A percentile compares a stretch with the other conserved stretches of the same genome.
These are phyloP conservation scores for Nebria ingens DNA, from an alignment of 1,140 invertebrate genomes.

Conservation along the genomic window DNA sequence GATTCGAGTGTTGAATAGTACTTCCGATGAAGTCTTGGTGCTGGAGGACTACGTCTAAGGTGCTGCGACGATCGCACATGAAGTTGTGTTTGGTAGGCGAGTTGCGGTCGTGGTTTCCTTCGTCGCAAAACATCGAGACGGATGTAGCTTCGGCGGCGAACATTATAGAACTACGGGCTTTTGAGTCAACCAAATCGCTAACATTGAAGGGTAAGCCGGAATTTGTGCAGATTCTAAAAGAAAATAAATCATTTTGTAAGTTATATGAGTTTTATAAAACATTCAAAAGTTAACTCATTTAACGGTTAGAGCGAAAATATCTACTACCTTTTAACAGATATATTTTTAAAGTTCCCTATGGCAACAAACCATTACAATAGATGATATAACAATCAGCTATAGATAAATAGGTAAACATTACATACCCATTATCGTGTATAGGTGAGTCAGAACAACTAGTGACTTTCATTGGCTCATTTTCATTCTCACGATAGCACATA, in stretches of 20 bases:
- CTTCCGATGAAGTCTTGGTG: conserved; percentile 43
- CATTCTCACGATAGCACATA: conserved; percentile 37
- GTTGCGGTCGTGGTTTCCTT: conserved; percentile 45
- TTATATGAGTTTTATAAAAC: neutral
- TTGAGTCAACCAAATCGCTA: conserved; percentile 33
- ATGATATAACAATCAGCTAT: conserved; percentile 11
- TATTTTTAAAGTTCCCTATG: neutral
- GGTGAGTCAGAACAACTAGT: conserved; percentile 41
- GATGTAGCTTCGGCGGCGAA: conserved; percentile 37
- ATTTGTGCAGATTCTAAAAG: conserved; percentile 29
- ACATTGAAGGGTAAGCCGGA: conserved; percentile 26
- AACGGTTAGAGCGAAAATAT: neutral
- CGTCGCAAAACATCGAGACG: conserved; percentile 49
- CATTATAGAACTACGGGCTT: conserved; percentile 44
- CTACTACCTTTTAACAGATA: conserved; percentile 4
- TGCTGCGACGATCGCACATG: conserved; percentile 47
- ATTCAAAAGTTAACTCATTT: too few relatives aligned
- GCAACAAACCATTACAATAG: conserved; percentile 10
- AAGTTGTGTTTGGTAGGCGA: conserved; percentile 60
- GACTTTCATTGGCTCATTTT: conserved; percentile 31
- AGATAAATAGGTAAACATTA: conserved; percentile 3
- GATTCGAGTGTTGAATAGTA: conserved; percentile 10
- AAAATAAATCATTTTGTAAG: conserved; percentile 12
- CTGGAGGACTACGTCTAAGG: conserved; percentile 48
- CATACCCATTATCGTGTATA: conserved; percentile 37